phyloP scores from a whole-genome alignment of 2,888 invertebrate genomes.

The Platycheirus albimanus region DNA sequence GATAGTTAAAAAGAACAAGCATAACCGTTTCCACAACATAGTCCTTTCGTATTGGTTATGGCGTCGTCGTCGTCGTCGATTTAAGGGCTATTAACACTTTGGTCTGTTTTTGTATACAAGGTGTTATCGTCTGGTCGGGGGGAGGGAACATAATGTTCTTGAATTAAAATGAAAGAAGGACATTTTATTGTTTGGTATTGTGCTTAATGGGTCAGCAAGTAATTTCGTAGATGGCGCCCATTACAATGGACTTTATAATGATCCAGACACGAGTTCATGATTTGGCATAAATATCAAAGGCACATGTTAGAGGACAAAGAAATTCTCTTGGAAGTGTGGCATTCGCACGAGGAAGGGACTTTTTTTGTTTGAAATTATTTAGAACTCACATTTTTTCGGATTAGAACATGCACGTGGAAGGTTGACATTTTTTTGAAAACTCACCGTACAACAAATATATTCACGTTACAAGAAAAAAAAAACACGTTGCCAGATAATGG shows the following conservation, averaged over 20 bases:
- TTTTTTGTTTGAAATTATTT: no score
- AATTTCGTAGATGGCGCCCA: conserved; percentile 13
- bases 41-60: conserved; percentile 38
- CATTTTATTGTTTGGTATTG: conserved; percentile 11
- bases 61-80: no score
- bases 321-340: no score
- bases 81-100: conserved; percentile 63
- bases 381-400: no score
- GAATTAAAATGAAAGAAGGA: conserved; percentile 29
- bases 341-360: no score
- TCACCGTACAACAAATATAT: no score
- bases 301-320: background rate
- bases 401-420: no score
- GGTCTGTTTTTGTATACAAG: conserved; percentile 17
- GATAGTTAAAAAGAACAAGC: no score
- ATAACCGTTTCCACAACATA: conserved; percentile 15
- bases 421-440: no score
- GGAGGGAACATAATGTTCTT: conserved; percentile 17
- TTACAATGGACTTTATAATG: conserved; percentile 8
- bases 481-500: no score
- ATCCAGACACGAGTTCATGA: conserved; percentile 18
- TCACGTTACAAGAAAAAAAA: no score
- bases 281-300: conserved; percentile 6
- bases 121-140: conserved; percentile 2
- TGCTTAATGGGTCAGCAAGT: conserved; percentile 25